Evolutionary conservation across 2,113 vertebrate genomes (phyloP).

Genomic region (Lichenostomus cassidix): DNA sequence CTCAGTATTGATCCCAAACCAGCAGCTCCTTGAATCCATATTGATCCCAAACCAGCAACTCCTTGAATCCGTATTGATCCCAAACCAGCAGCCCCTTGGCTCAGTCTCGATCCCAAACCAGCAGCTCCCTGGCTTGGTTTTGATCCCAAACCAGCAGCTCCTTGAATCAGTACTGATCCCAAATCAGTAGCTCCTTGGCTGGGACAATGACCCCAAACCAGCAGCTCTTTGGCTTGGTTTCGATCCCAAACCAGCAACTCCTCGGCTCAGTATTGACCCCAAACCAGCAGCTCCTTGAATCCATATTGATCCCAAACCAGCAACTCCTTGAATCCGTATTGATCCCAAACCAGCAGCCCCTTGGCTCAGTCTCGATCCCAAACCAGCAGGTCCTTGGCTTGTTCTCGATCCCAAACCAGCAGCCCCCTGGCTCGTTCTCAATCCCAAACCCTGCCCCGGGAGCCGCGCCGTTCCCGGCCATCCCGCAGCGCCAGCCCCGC

Average conservation of each 20-base stretch:
- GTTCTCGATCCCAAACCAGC: too few species aligned
- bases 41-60: background rate
- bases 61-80: background rate
- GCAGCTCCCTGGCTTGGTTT: background rate
- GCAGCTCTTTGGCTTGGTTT: background rate
- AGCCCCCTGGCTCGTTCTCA: background rate
- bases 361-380: rapidly evolving
- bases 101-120: too few species aligned
- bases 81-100: background rate
- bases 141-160: too few species aligned
- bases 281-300: background rate
- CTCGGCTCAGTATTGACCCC: rapidly evolving
- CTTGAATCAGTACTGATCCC: background rate
- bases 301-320: background rate
- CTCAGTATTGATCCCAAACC: background rate
- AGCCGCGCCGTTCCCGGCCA: rapidly evolving
- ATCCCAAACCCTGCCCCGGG: background rate
- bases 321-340: background rate
- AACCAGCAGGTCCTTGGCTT: too few species aligned
- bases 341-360: background rate
- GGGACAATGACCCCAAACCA: background rate
- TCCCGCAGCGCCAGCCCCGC: background rate
- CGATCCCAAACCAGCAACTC: background rate
- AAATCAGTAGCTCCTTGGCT: background rate
- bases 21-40: too few species aligned